These are phyloP conservation scores for Pocota personata DNA, from an alignment of 2,888 invertebrate species.

Conservation along the genomic window DNA sequence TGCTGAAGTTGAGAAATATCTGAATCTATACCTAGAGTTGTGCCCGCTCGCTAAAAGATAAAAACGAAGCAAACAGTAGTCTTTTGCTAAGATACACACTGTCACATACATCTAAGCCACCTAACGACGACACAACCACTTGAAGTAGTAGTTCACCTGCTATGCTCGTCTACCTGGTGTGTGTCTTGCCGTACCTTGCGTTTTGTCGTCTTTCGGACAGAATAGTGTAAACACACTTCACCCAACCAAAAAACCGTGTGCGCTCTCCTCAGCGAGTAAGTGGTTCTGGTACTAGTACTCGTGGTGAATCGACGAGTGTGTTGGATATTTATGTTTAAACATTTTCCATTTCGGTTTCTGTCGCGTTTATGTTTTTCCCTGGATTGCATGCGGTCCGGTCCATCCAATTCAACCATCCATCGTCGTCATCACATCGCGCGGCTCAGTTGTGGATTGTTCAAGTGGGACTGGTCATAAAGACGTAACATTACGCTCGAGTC, in stretches of 20 bases:
- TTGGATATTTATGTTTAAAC: conserved; percentile 31
- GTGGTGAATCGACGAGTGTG: conserved; percentile 17
- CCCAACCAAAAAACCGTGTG: neutral
- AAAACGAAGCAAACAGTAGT: conserved; percentile 17
- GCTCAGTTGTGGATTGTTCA: conserved; percentile 41
- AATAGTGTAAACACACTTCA: conserved; percentile 36
- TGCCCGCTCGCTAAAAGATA: conserved; percentile 2
- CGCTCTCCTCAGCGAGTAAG: neutral
- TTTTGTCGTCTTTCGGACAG: conserved; percentile 45
- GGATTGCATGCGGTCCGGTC: conserved; percentile 66
- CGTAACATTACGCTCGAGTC: conserved; percentile 66
- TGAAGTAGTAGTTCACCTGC: conserved; percentile 18
- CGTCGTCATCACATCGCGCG: conserved; percentile 43
- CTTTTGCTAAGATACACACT: conserved; percentile 5
- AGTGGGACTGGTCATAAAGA: conserved; percentile 63
- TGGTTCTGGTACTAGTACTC: neutral
- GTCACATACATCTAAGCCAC: neutral
- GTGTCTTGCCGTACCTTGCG: conserved; percentile 47
- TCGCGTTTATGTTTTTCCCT: conserved; percentile 61
- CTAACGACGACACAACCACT: neutral
- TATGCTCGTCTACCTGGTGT: conserved; percentile 25
- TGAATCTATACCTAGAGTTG: conserved; percentile 10
- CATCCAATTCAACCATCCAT: conserved; percentile 33
- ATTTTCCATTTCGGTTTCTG: conserved; percentile 58
- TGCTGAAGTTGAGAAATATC: conserved; percentile 42